These are phyloP conservation scores for Parazoanthus swiftii DNA, from an alignment of 92 coral and sea anemone genomes.

Conservation along the genomic window DNA sequence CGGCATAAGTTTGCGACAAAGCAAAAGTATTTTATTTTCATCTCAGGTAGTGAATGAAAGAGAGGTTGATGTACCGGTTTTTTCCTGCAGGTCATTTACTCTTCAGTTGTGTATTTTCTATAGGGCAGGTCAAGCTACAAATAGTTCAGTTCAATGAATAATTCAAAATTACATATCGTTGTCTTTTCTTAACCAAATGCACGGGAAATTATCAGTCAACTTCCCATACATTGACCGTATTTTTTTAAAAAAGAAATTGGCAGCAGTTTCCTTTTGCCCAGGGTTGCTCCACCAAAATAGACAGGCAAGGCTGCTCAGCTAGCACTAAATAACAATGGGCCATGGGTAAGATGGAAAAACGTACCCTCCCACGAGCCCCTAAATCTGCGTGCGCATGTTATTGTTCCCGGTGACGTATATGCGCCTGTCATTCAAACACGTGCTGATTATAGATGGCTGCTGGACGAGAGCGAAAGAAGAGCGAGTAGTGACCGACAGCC, in stretches of 20 bases:
- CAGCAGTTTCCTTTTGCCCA: neutral
- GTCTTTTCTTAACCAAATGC: too few species aligned
- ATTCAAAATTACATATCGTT: too few species aligned
- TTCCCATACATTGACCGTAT: too few species aligned
- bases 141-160: too few species aligned
- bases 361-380: conserved; percentile 35
- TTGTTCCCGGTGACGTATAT: conserved; percentile 63
- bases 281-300: neutral
- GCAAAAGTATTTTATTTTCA: too few species aligned
- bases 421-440: conserved; percentile 98
- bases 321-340: conserved; percentile 12
- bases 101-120: too few species aligned
- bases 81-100: too few species aligned
- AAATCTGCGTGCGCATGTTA: conserved; percentile 47
- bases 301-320: neutral
- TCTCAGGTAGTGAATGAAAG: too few species aligned
- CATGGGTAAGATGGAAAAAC: neutral
- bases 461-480: conserved; percentile 63
- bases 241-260: neutral
- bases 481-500: conserved; percentile 74
- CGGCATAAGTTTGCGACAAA: too few species aligned
- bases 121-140: too few species aligned
- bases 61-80: too few species aligned
- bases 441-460: conserved; percentile 94
- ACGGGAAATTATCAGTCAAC: neutral